Evolutionary conservation across 2,797 vertebrate species (phyloP).

Genomic region (Tenualosa thibaudeaui): DNA sequence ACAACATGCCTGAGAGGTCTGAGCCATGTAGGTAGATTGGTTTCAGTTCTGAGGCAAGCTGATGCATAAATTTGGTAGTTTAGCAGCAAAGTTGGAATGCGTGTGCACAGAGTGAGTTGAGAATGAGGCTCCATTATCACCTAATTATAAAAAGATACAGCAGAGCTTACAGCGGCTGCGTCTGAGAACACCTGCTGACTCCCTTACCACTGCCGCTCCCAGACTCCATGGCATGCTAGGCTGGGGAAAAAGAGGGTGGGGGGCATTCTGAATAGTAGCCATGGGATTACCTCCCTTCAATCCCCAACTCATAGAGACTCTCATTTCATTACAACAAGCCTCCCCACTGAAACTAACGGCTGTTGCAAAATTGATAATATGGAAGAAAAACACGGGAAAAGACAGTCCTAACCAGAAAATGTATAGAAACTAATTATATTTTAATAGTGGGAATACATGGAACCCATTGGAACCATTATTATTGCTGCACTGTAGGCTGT

Average conservation of each 20-base stretch:
- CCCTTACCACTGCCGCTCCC: constrained; percentile 44
- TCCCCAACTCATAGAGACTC: not conserved
- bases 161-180: constrained; percentile 55
- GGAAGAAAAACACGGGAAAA: not conserved
- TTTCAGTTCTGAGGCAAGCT: constrained; percentile 43
- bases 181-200: constrained; percentile 66
- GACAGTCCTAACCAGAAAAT: not conserved
- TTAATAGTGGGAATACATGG: not conserved
- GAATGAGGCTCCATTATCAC: constrained; percentile 63
- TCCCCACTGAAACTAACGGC: constrained; percentile 39
- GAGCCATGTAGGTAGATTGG: not conserved
- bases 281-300: constrained; percentile 54
- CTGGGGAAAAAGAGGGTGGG: constrained; percentile 36
- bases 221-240: constrained; percentile 42
- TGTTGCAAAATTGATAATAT: not conserved
- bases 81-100: constrained; percentile 60
- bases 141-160: constrained; percentile 66
- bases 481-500: not conserved
- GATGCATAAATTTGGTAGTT: constrained; percentile 60
- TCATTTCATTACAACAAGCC: constrained; percentile 3
- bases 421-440: not conserved
- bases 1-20: not conserved
- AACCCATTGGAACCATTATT: not conserved
- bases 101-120: constrained; percentile 39
- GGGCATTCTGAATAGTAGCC: constrained; percentile 50